Conservation (phyloP, 2,113 vertebrate genomes). For the Austrofundulus limnaeus region DNA sequence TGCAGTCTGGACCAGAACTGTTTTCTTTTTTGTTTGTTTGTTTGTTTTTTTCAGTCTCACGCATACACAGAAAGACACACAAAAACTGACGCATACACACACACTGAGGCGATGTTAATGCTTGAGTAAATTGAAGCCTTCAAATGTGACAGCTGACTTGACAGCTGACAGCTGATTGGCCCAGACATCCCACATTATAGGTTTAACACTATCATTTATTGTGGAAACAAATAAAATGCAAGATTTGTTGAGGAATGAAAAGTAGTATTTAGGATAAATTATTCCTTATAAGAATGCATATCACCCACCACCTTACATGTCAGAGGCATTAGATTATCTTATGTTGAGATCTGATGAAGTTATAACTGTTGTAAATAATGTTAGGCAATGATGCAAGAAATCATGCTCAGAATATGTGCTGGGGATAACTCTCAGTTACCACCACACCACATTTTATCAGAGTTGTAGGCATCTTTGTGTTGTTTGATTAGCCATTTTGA, state of each 20-base stretch:
- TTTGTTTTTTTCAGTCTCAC: not conserved
- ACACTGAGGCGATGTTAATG: not conserved
- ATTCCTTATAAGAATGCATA: too few species aligned
- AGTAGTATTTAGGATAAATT: too few species aligned
- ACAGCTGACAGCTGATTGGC: constrained; percentile 28
- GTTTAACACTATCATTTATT: constrained; percentile 10
- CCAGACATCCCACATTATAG: constrained; percentile 9
- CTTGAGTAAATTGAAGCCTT: constrained; percentile 38
- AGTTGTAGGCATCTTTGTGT: too few species aligned
- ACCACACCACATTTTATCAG: too few species aligned
- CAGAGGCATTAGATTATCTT: too few species aligned
- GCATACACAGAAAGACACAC: constrained; percentile 2
- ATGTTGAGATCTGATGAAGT: too few species aligned
- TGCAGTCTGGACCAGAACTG: constrained; percentile 50
- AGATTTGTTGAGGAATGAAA: not conserved
- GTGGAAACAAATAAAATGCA: constrained; percentile 2
- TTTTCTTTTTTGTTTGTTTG: constrained; percentile 10
- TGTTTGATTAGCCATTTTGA: too few species aligned
- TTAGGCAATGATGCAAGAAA: too few species aligned
- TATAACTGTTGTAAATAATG: too few species aligned
- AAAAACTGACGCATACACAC: constrained; percentile 8
- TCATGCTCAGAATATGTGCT: too few species aligned
- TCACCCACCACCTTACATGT: too few species aligned
- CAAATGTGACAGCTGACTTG: constrained; percentile 36
- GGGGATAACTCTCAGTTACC: too few species aligned